phyloP scores from a whole-genome alignment of 2,888 invertebrate genomes.

The Eubasilissa splendida region DNA sequence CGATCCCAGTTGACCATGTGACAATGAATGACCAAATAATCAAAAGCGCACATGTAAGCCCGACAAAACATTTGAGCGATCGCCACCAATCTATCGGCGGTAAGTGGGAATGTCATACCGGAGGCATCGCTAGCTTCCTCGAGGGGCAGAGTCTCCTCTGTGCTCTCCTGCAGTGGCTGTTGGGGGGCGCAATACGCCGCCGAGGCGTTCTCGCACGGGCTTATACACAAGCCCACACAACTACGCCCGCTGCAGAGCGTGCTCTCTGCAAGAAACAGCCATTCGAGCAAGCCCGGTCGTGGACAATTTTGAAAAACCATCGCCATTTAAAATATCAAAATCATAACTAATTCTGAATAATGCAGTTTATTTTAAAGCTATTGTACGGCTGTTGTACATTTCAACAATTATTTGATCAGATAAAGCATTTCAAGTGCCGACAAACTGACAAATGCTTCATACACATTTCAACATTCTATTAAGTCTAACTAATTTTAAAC shows the following conservation, averaged over 20 bases:
- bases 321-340: neutral
- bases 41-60: conserved; percentile 47
- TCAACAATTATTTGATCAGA: too few species aligned
- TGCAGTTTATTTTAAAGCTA: too few species aligned
- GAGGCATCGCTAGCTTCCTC: conserved; percentile 21
- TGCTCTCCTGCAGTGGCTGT: conserved; percentile 42
- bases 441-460: too few species aligned
- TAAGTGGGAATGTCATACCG: conserved; percentile 43
- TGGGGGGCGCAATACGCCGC: conserved; percentile 63
- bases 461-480: too few species aligned
- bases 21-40: conserved; percentile 41
- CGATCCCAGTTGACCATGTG: conserved; percentile 41
- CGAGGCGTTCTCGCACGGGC: conserved; percentile 69
- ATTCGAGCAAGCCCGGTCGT: conserved; percentile 20
- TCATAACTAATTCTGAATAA: too few species aligned
- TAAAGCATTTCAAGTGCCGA: too few species aligned
- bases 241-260: conserved; percentile 62
- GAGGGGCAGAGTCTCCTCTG: conserved; percentile 4
- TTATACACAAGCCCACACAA: conserved; percentile 71
- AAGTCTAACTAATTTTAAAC: neutral
- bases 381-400: too few species aligned
- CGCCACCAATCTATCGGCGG: conserved; percentile 2
- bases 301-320: conserved; percentile 10
- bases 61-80: conserved; percentile 25
- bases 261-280: conserved; percentile 66